phyloP scores from a whole-genome alignment of 2,113 vertebrate genomes.

The Pedionomus torquatus region DNA sequence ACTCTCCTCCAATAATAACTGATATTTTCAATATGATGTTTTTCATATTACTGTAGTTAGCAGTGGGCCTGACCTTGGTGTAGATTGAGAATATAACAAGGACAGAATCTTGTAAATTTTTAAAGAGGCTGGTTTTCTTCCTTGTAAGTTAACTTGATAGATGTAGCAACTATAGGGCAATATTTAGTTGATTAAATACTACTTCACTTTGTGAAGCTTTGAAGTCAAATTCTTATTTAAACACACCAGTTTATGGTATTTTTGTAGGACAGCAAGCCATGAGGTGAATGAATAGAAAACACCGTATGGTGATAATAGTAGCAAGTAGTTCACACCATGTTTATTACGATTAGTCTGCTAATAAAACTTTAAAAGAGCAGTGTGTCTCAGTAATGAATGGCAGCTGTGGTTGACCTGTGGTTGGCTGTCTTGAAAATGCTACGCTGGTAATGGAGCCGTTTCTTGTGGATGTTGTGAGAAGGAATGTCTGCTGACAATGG shows the following conservation, averaged over 20 bases:
- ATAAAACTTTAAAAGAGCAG: not conserved
- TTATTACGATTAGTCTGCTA: not conserved
- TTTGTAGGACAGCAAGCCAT: not conserved
- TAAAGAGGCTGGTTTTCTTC: not conserved
- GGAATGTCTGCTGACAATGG: fast-evolving
- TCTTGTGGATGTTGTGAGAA: not conserved
- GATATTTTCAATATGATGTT: not conserved
- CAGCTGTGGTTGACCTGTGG: not conserved
- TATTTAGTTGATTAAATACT: not conserved
- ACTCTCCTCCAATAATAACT: not conserved
- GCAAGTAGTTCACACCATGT: not conserved
- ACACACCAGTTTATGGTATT: not conserved
- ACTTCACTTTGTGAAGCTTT: not conserved
- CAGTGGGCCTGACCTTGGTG: not conserved
- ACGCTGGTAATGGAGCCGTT: not conserved
- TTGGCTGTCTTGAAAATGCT: not conserved
- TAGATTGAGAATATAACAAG: not conserved
- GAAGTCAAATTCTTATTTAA: not conserved
- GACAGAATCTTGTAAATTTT: not conserved
- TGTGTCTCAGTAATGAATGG: not conserved
- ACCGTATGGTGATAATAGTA: not conserved
- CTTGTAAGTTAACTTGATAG: not conserved
- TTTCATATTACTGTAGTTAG: not conserved
- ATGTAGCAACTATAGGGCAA: not conserved
- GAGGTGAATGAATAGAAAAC: not conserved